A percentile compares a stretch with the other conserved stretches of the same genome.
Evolutionary conservation across 2,113 vertebrate species (phyloP).

Genomic region (Glaucomys volans): DNA sequence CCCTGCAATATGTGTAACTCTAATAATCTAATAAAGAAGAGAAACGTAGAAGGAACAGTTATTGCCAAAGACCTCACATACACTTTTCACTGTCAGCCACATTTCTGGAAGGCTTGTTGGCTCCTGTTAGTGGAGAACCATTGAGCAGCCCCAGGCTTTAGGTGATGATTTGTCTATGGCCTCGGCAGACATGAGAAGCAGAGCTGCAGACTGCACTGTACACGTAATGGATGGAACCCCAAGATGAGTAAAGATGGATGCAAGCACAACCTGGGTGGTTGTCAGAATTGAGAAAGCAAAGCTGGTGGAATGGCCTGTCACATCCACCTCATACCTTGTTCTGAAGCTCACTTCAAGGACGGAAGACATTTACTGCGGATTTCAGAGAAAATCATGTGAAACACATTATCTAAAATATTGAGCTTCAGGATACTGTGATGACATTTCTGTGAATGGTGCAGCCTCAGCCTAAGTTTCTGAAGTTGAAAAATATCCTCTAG

Average conservation of each 20-base stretch:
- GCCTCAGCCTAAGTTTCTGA: not conserved
- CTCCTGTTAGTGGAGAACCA: not conserved
- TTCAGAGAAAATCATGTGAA: not conserved
- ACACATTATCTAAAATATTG: not conserved
- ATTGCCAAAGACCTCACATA: too few relatives aligned
- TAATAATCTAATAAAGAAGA: too few relatives aligned
- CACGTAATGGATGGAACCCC: not conserved
- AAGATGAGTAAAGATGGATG: not conserved
- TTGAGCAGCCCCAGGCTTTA: not conserved
- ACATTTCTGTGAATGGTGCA: not conserved
- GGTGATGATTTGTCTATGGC: not conserved
- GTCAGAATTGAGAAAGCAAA: not conserved
- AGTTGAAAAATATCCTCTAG: not conserved
- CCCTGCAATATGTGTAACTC: too few relatives aligned
- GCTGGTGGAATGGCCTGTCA: not conserved
- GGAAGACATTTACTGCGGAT: not conserved
- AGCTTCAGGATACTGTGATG: not conserved
- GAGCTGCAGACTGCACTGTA: not conserved
- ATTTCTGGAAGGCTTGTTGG: not conserved
- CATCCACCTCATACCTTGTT: rapidly evolving
- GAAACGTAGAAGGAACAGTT: too few relatives aligned
- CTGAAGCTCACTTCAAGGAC: not conserved
- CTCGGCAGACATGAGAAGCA: not conserved
- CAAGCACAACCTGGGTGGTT: not conserved
- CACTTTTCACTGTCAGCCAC: too few relatives aligned